phyloP scores from a whole-genome alignment of 2,797 vertebrate species.

The Cyprinella venusta region DNA sequence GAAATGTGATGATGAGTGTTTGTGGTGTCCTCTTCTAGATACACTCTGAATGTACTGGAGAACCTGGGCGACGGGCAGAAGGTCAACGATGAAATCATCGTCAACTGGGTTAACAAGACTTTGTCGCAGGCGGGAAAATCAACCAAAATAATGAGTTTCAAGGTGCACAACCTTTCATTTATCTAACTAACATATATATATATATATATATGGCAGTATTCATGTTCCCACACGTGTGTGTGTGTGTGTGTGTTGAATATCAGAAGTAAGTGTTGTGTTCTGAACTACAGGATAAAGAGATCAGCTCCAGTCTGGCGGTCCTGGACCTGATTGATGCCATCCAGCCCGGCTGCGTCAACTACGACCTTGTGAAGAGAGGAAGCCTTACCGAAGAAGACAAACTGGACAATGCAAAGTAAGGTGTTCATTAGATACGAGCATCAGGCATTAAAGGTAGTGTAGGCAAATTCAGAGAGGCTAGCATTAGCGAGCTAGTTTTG shows the following conservation, averaged over 20 bases:
- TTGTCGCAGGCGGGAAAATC: conserved; percentile 85
- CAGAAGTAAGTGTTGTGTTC: conserved; percentile 29
- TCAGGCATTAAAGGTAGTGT: not conserved
- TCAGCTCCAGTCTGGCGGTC: conserved; percentile 88
- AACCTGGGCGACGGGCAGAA: conserved; percentile 89
- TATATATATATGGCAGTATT: not conserved
- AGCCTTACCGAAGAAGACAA: conserved; percentile 86
- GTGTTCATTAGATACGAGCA: not conserved
- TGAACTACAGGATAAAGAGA: conserved; percentile 84
- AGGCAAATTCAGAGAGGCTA: not conserved
- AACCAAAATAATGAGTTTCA: conserved; percentile 91
- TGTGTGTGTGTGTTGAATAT: conserved; percentile 14
- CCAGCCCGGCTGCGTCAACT: conserved; percentile 91
- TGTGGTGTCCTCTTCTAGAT: conserved; percentile 72
- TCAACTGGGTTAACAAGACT: conserved; percentile 92
- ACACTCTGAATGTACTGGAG: conserved; percentile 91
- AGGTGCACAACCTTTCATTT: conserved; percentile 73
- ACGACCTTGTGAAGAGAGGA: conserved; percentile 88
- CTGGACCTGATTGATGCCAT: conserved; percentile 96
- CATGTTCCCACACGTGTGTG: not conserved
- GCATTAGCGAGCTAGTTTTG: not conserved
- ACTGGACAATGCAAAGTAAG: conserved; percentile 94
- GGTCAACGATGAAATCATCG: conserved; percentile 90
- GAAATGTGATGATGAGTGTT: not conserved
- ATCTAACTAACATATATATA: not conserved